Evolutionary conservation across 2,888 invertebrate species (phyloP).

Genomic region (Tupiocoris notatus): DNA sequence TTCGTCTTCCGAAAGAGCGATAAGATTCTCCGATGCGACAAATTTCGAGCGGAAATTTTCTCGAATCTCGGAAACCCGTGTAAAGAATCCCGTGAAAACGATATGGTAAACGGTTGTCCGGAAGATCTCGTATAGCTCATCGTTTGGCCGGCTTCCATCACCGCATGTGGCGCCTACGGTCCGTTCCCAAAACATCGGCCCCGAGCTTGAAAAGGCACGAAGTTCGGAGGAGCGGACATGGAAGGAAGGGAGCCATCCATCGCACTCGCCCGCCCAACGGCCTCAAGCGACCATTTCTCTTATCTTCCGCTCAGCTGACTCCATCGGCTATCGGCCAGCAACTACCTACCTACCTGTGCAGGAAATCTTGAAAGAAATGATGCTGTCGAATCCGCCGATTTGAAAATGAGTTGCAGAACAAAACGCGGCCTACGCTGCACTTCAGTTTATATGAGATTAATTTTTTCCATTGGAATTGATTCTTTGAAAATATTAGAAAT

Average conservation of each 20-base stretch:
- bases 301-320: slow-evolving; percentile 36
- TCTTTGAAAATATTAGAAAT: too few relatives aligned
- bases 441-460: too few relatives aligned
- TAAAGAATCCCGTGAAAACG: neutral
- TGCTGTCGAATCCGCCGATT: too few relatives aligned
- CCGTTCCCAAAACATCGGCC: slow-evolving; percentile 31
- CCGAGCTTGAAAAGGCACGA: neutral
- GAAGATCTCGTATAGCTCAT: neutral
- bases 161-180: slow-evolving; percentile 3
- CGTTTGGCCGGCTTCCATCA: slow-evolving; percentile 11
- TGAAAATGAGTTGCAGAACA: too few relatives aligned
- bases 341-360: neutral
- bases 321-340: too few relatives aligned
- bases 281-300: slow-evolving; percentile 35
- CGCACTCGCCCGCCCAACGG: slow-evolving; percentile 11
- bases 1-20: too few relatives aligned
- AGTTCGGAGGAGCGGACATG: neutral
- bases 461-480: too few relatives aligned
- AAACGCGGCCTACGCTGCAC: too few relatives aligned
- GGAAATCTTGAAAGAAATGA: too few relatives aligned
- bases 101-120: neutral
- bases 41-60: too few relatives aligned
- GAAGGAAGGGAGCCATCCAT: neutral
- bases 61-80: too few relatives aligned
- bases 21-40: too few relatives aligned